Conservation (phyloP, 2,113 vertebrate genomes). For the Sinocyclocheilus rhinocerous region DNA sequence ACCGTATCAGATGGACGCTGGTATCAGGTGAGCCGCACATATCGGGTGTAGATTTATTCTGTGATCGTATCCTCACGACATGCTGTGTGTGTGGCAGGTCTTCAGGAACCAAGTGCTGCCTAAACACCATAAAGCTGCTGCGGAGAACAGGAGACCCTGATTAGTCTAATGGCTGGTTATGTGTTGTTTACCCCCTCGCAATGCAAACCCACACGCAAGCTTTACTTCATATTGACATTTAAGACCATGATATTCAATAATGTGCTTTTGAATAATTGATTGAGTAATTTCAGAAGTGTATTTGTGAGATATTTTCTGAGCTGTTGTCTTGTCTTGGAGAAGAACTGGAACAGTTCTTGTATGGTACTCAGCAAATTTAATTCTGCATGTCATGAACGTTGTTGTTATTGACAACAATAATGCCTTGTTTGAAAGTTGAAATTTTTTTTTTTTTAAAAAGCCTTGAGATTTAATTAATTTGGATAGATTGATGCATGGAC, state of each 20-base stretch:
- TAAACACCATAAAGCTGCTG: background rate
- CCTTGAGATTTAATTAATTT: background rate
- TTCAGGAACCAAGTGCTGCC: conserved; percentile 10
- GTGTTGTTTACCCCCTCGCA: background rate
- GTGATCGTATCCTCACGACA: conserved; percentile 12
- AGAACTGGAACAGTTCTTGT: background rate
- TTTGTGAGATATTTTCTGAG: background rate
- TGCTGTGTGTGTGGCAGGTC: background rate
- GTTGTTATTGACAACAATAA: background rate
- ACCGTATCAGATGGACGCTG: background rate
- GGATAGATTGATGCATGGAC: background rate
- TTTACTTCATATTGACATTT: background rate
- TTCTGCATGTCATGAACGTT: background rate
- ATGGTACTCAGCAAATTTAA: background rate
- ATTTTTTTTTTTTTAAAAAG: background rate
- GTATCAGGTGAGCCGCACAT: conserved; percentile 36
- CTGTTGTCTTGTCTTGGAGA: background rate
- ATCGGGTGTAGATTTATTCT: conserved; percentile 38
- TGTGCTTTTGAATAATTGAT: conserved; percentile 22
- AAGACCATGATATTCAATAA: background rate
- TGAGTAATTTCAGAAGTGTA: background rate
- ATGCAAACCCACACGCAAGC: background rate
- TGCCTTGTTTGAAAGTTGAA: background rate
- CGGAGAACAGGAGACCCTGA: background rate
- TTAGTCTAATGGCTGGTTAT: conserved; percentile 27